Percentiles rank a stretch among this genome's conserved stretches.
phyloP scores from a whole-genome alignment of 53 echinoderm and acorn worm species.

The Stichopus horrens region DNA sequence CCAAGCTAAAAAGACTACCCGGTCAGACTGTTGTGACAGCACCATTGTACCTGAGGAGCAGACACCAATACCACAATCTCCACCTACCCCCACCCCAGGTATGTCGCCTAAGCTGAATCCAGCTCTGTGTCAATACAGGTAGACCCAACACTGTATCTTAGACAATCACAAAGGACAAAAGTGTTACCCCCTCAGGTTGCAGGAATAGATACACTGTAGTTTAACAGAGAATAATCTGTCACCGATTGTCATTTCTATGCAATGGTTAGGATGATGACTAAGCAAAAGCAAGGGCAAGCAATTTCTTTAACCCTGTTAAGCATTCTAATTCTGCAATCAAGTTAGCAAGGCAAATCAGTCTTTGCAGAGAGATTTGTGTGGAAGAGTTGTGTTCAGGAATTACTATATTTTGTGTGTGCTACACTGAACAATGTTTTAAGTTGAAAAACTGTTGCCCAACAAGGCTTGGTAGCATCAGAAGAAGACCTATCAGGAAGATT shows the following conservation, averaged over 20 bases:
- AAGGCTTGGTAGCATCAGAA: too few species aligned
- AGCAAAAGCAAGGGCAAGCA: not conserved
- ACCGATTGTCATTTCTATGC: conserved; percentile 19
- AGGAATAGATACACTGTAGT: not conserved
- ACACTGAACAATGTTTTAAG: too few species aligned
- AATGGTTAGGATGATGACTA: conserved; percentile 28
- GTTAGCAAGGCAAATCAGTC: not conserved
- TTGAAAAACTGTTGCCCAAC: too few species aligned
- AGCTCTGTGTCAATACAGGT: not conserved
- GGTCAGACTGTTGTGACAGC: not conserved
- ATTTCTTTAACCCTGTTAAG: not conserved
- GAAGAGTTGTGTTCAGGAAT: too few species aligned
- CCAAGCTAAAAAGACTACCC: too few species aligned
- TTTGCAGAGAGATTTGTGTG: not conserved
- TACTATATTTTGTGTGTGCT: too few species aligned
- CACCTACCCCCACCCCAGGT: not conserved
- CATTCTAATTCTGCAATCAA: not conserved
- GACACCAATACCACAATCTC: not conserved
- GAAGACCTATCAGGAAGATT: too few species aligned
- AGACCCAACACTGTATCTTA: not conserved
- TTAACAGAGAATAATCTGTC: not conserved
- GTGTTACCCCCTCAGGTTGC: not conserved
- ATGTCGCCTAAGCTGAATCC: not conserved
- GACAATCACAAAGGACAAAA: conserved; percentile 8
- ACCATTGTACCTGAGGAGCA: not conserved